Evolutionary conservation across 64 coral and sea anemone species (phyloP).

Genomic region (Porites australiensis): DNA sequence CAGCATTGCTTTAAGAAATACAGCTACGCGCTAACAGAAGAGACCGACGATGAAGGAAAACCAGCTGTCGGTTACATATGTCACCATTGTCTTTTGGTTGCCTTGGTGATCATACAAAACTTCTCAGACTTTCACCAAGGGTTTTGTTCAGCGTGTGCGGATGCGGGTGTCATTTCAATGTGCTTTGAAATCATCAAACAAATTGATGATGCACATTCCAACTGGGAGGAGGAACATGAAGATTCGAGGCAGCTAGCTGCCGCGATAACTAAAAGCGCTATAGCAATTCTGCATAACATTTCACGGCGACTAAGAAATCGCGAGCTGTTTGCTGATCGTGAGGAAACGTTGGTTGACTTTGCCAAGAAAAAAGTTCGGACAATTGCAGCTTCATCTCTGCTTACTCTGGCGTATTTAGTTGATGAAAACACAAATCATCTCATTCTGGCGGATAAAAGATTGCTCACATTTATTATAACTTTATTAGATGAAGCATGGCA

Average conservation of each 20-base stretch:
- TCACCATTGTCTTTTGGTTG: neutral
- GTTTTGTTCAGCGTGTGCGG: neutral
- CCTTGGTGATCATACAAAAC: neutral
- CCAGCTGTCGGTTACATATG: neutral
- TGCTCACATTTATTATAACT: constrained; percentile 3
- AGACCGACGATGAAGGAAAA: neutral
- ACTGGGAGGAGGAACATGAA: neutral
- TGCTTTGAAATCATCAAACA: neutral
- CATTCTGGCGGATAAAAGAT: neutral
- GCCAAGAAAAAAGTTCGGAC: neutral
- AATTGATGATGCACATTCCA: neutral
- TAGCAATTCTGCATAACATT: constrained; percentile 31
- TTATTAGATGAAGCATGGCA: constrained; percentile 13
- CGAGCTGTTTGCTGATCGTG: neutral
- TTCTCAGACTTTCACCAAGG: neutral
- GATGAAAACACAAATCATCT: constrained; percentile 21
- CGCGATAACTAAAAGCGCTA: neutral
- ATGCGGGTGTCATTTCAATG: neutral
- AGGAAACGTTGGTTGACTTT: constrained; percentile 19
- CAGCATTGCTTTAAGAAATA: neutral
- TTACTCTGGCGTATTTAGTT: constrained; percentile 4
- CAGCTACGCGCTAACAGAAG: neutral
- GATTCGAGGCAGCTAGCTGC: neutral
- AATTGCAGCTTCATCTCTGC: neutral
- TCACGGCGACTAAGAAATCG: constrained; percentile 17